A percentile compares a stretch with the other conserved stretches of the same genome.
phyloP scores from a whole-genome alignment of 2,113 vertebrate genomes.

The Oncorhynchus kisutch region DNA sequence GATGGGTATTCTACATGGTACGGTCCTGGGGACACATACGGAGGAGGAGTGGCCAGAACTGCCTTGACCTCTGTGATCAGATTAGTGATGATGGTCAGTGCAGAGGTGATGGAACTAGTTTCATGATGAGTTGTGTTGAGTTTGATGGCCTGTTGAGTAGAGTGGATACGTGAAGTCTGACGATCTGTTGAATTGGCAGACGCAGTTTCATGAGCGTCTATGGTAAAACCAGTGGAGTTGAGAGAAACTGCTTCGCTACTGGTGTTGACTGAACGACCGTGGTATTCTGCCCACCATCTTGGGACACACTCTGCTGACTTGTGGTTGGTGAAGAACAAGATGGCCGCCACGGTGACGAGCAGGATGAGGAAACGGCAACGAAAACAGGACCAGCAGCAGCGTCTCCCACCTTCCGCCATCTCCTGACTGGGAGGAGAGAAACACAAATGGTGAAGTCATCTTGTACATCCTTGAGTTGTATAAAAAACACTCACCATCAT shows the following conservation, averaged over 20 bases:
- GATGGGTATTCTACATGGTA: slow-evolving; percentile 47
- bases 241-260: neutral
- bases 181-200: neutral
- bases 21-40: slow-evolving; percentile 18
- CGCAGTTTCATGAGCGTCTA: neutral
- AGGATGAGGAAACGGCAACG: slow-evolving; percentile 6
- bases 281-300: neutral
- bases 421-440: neutral
- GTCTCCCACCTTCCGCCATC: neutral
- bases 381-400: neutral
- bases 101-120: neutral
- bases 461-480: too few relatives aligned
- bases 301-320: neutral
- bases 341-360: neutral
- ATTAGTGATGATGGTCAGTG: neutral
- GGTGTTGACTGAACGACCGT: too few relatives aligned
- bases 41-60: neutral
- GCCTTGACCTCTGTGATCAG: neutral
- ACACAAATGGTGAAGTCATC: too few relatives aligned
- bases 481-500: too few relatives aligned
- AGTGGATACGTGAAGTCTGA: neutral
- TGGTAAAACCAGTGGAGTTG: too few relatives aligned
- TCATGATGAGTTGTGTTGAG: neutral
- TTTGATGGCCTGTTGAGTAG: neutral
- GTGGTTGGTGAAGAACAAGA: slow-evolving; percentile 18